Percentiles rank a stretch among this genome's conserved stretches.
Conservation (phyloP, 2,113 vertebrate genomes). For the Rattus rattus region DNA sequence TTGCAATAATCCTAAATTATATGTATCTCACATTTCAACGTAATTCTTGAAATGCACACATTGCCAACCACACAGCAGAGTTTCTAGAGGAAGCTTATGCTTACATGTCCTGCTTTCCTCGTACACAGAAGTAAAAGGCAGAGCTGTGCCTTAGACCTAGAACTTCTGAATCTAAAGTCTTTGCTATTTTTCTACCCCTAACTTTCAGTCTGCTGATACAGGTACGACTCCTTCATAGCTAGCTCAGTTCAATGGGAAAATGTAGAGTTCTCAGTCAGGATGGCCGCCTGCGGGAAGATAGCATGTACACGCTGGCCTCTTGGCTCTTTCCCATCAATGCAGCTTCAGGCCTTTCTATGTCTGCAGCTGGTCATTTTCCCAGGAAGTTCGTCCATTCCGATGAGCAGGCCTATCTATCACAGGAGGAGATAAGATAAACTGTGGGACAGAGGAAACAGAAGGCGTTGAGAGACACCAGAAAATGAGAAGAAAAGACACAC, state of each 20-base stretch:
- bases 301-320: background rate
- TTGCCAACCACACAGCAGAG: background rate
- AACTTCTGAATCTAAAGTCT: background rate
- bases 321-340: background rate
- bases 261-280: background rate
- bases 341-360: background rate
- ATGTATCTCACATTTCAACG: constrained; percentile 32
- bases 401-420: background rate
- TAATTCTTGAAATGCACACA: background rate
- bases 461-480: background rate
- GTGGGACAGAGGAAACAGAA: background rate
- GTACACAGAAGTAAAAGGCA: background rate
- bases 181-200: background rate
- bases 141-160: background rate
- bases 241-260: background rate
- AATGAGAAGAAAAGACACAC: background rate
- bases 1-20: background rate
- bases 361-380: background rate
- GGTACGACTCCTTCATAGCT: background rate
- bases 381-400: background rate
- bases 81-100: background rate
- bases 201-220: background rate
- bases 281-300: background rate
- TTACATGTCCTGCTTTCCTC: background rate
- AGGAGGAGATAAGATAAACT: background rate